Evolutionary conservation across 92 coral and sea anemone genomes (phyloP).

Genomic region (Blastomussa wellsi): DNA sequence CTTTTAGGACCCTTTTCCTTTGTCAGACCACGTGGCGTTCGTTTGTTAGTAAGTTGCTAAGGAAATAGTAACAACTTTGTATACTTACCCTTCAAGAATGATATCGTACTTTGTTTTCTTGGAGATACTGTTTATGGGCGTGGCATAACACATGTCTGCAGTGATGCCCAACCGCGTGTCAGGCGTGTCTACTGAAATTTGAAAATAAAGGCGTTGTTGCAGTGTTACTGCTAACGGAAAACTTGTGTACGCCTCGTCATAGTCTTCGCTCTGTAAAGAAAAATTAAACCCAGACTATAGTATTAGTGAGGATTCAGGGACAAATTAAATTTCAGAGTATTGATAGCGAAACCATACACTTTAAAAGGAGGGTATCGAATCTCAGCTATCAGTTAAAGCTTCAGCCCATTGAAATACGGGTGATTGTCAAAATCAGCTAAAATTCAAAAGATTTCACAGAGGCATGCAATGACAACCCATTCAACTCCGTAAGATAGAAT

Average conservation of each 20-base stretch:
- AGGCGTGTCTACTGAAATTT: constrained; percentile 55
- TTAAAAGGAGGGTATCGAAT: too few relatives aligned
- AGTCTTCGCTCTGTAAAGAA: constrained; percentile 22
- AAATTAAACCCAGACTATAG: neutral
- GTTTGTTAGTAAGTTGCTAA: neutral
- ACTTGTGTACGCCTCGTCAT: constrained; percentile 23
- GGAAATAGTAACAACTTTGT: neutral
- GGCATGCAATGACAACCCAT: too few relatives aligned
- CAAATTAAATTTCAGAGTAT: neutral
- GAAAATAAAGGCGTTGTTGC: constrained; percentile 51
- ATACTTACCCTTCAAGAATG: constrained; percentile 35
- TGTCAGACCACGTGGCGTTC: neutral
- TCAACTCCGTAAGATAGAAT: too few relatives aligned
- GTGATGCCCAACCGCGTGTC: constrained; percentile 51
- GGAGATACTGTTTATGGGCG: constrained; percentile 40
- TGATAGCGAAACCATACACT: too few relatives aligned
- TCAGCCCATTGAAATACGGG: too few relatives aligned
- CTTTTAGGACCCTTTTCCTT: neutral
- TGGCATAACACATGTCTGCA: constrained; percentile 59
- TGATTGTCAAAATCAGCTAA: too few relatives aligned
- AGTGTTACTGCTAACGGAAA: constrained; percentile 41
- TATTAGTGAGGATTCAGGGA: neutral
- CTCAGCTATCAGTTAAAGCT: too few relatives aligned
- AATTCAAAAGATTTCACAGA: too few relatives aligned
- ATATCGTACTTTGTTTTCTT: constrained; percentile 34